These are phyloP conservation scores for Nomada fabriciana DNA, from an alignment of 2,888 invertebrate genomes.

Conservation along the genomic window DNA sequence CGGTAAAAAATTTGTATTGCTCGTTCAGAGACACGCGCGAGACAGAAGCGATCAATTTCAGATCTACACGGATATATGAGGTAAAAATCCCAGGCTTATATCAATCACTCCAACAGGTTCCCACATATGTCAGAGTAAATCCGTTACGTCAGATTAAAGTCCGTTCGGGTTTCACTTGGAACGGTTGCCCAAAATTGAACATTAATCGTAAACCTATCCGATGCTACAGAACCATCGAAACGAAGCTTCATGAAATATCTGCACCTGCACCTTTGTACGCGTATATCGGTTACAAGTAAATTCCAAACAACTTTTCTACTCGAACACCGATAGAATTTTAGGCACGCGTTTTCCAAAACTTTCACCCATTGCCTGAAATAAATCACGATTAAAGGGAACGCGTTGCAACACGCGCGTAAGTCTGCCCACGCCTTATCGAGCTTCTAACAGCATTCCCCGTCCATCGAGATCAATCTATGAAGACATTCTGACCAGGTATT, in stretches of 20 bases:
- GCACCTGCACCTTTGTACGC: not conserved
- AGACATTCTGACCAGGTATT: conserved; percentile 27
- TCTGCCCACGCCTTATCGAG: conserved; percentile 12
- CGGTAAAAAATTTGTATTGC: not conserved
- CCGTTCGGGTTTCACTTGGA: too few species aligned
- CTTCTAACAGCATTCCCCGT: conserved; percentile 17
- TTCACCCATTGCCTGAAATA: conserved; percentile 26
- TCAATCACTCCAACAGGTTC: conserved; percentile 11
- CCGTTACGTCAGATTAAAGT: not conserved
- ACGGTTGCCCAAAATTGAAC: not conserved
- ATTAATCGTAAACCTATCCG: not conserved
- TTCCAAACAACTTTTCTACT: not conserved
- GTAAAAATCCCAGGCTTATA: not conserved
- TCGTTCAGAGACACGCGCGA: not conserved
- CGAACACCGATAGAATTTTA: not conserved
- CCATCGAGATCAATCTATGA: conserved; percentile 32
- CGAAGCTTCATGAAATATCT: not conserved
- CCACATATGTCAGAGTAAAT: conserved; percentile 5
- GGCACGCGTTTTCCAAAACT: conserved; percentile 11
- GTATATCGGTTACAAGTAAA: not conserved
- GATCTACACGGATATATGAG: not conserved
- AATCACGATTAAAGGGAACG: conserved; percentile 6
- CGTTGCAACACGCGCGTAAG: not conserved
- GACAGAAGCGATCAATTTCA: not conserved
- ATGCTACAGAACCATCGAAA: not conserved